Evolutionary conservation across 2,888 invertebrate genomes (phyloP).

Genomic region (Rhopalosiphum nymphaeae): DNA sequence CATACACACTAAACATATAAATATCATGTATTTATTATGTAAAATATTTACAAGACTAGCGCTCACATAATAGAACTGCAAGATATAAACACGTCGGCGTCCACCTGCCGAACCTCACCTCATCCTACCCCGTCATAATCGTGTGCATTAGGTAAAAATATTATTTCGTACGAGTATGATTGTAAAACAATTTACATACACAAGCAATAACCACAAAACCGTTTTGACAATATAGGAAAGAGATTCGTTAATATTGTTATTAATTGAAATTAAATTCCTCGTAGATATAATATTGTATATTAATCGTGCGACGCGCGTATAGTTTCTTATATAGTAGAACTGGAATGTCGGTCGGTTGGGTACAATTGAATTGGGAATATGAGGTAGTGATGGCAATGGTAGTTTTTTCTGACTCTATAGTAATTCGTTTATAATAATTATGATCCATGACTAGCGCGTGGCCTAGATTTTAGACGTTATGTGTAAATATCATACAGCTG

Average conservation of each 20-base stretch:
- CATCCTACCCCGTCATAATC: neutral
- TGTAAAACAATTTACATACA: neutral
- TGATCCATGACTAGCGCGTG: constrained; percentile 16
- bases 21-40: neutral
- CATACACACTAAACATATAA: neutral
- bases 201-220: neutral
- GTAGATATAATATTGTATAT: neutral
- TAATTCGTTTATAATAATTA: constrained; percentile 36
- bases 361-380: neutral
- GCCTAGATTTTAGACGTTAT: constrained; percentile 27
- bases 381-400: neutral
- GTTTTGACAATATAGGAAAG: neutral
- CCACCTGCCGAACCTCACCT: neutral
- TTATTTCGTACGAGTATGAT: neutral
- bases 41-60: neutral
- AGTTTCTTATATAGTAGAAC: neutral
- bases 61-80: neutral
- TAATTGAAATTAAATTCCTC: constrained; percentile 13
- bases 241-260: neutral
- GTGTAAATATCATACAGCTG: neutral
- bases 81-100: neutral
- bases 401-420: neutral
- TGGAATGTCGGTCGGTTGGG: neutral
- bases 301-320: neutral
- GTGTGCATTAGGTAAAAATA: neutral